Evolutionary conservation across 1,140 invertebrate genomes (phyloP).

Genomic region (Cotesia glomerata): DNA sequence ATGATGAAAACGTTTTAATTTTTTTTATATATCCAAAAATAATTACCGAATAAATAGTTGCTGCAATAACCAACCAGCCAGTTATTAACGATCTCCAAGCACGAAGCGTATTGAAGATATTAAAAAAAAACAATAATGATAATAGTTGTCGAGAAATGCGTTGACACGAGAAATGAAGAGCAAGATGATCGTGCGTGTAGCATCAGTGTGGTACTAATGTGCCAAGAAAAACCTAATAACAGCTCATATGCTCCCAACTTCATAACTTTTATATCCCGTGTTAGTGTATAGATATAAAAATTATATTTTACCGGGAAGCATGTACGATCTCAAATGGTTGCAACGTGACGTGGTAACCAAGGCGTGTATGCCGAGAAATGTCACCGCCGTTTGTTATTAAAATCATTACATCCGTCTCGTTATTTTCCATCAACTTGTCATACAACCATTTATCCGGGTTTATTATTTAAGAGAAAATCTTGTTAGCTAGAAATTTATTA

Average conservation of each 20-base stretch:
- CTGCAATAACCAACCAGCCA: background rate
- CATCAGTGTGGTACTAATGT: slow-evolving; percentile 28
- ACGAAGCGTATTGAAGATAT: slow-evolving; percentile 7
- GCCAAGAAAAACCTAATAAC: slow-evolving; percentile 36
- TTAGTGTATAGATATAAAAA: slow-evolving; percentile 12
- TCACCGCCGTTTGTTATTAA: slow-evolving; percentile 4
- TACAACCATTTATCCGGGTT: background rate
- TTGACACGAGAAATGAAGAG: slow-evolving; percentile 11
- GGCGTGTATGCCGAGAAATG: slow-evolving; percentile 22
- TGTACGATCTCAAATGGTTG: slow-evolving; percentile 47
- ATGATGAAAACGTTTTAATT: background rate
- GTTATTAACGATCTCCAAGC: background rate
- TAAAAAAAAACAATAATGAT: slow-evolving; percentile 12
- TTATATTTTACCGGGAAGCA: slow-evolving; percentile 39
- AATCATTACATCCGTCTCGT: background rate
- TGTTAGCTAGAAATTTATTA: background rate
- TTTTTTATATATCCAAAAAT: background rate
- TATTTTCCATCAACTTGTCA: slow-evolving; percentile 11
- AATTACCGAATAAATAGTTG: background rate
- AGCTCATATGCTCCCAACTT: slow-evolving; percentile 38
- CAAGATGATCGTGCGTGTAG: slow-evolving; percentile 17
- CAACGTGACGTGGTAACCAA: slow-evolving; percentile 53
- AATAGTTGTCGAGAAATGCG: background rate
- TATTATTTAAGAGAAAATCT: background rate
- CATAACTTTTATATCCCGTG: slow-evolving; percentile 45